Evolutionary conservation across 2,113 vertebrate species (phyloP).

Genomic region (Cervus canadensis): DNA sequence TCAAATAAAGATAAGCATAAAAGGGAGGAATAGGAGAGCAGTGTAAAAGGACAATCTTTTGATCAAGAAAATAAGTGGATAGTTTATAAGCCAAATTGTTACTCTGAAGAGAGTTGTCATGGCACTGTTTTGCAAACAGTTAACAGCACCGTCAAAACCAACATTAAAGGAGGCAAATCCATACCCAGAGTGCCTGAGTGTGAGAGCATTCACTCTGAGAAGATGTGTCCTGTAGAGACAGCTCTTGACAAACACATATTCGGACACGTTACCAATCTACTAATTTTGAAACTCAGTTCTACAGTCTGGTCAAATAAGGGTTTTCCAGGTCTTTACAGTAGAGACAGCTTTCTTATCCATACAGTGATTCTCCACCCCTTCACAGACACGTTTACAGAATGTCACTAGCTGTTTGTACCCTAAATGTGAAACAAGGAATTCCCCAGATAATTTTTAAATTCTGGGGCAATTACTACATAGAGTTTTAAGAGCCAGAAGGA

Average conservation of each 20-base stretch:
- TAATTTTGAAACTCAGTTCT: background rate
- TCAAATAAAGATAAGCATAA: background rate
- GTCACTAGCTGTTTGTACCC: constrained; percentile 63
- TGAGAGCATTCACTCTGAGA: background rate
- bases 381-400: background rate
- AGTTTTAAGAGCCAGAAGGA: constrained; percentile 51
- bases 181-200: background rate
- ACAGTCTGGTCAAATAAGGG: background rate
- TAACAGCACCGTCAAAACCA: background rate
- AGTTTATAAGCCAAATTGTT: background rate
- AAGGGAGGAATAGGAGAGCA: background rate
- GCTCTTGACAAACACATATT: background rate
- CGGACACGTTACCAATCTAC: background rate
- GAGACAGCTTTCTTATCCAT: constrained; percentile 37
- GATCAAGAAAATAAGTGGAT: background rate
- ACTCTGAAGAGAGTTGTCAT: background rate
- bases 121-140: background rate
- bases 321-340: constrained; percentile 3
- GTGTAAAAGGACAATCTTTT: background rate
- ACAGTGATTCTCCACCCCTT: background rate
- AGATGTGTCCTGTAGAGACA: too few species aligned
- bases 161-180: background rate
- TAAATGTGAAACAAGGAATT: constrained; percentile 71
- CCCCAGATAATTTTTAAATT: constrained; percentile 75
- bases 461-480: constrained; percentile 66